Base-by-base conservation (phyloP, 2,888 invertebrate genomes). In the Hyposoter didymator region DNA sequence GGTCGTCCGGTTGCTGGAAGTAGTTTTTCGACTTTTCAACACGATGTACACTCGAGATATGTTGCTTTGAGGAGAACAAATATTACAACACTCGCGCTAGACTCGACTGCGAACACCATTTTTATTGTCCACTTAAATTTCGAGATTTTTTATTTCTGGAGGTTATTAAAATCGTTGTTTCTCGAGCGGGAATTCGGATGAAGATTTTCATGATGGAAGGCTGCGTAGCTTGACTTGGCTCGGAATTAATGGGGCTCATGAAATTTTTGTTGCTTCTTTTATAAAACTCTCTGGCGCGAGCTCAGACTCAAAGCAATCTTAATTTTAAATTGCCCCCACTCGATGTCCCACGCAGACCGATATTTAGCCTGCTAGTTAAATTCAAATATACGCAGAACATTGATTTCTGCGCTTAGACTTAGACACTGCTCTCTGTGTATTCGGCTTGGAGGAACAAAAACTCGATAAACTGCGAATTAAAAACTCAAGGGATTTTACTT, bases 1-100 rank as follows among this genome's bases (percentile, higher is more conserved):
- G 90, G 91, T 91, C 89, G 88, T 86, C 49, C 62, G 35, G 35
- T 35, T 49, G 73, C 49, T 35, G 45, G 78, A 85, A 45, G 69
- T 55, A 64, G 52, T 39, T 70, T 69, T 43, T 55, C 47, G 39
- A 49, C 19, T 69, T 22, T 7, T 69, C 47, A 69, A 49, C 47
- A 47, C 69, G 14, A 47, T 66, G 19, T 35, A 66, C 39, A 32
- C 0, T 62, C 14, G 32, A 0, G 62, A 62, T 17, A 32, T 32
- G 39, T 66, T 8, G 10, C 35, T 66, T 66, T 66, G n/a, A 39
- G 32, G 39, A 10, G 2, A 66, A 28, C 35, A 32, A 66, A 39
- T 35, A 66, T 66, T 66, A 66, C 66, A 66, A 59, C 28, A 59
- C 59, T 28, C 14, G 28, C 59, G 28, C 59, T 28, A 12, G 14